These are phyloP conservation scores for Rhorus exstirpatorius DNA, from an alignment of 2,888 invertebrate genomes.

Conservation along the genomic window DNA sequence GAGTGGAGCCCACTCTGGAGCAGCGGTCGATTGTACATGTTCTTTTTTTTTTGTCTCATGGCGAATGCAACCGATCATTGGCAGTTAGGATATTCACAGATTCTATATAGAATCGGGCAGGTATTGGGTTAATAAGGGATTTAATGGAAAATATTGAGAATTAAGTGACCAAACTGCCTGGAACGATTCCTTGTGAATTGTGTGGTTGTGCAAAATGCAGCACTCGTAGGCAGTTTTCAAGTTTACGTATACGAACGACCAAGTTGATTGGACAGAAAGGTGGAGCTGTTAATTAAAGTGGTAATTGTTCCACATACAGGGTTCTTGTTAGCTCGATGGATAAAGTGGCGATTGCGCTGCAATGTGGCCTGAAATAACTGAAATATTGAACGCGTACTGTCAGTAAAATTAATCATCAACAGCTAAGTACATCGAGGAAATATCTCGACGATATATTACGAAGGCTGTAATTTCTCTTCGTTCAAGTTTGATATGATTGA, in stretches of 20 bases:
- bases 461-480: neutral
- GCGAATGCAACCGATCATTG: slow-evolving; percentile 10
- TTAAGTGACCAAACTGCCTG: neutral
- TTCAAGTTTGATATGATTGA: slow-evolving; percentile 20
- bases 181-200: no score
- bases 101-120: neutral
- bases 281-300: neutral
- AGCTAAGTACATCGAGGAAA: neutral
- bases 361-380: neutral
- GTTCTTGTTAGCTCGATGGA: neutral
- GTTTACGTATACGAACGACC: neutral
- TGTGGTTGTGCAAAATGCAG: no score
- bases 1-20: neutral
- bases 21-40: slow-evolving; percentile 15
- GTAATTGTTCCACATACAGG: neutral
- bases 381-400: slow-evolving; percentile 1
- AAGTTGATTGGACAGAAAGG: neutral
- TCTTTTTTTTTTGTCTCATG: slow-evolving; percentile 1
- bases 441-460: neutral
- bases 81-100: neutral
- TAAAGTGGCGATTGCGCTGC: neutral
- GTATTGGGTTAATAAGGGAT: neutral
- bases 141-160: neutral
- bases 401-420: slow-evolving; percentile 11
- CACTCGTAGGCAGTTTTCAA: slow-evolving; percentile 4